Evolutionary conservation across 2,113 vertebrate genomes (phyloP).

Genomic region (Tauraco erythrolophus): DNA sequence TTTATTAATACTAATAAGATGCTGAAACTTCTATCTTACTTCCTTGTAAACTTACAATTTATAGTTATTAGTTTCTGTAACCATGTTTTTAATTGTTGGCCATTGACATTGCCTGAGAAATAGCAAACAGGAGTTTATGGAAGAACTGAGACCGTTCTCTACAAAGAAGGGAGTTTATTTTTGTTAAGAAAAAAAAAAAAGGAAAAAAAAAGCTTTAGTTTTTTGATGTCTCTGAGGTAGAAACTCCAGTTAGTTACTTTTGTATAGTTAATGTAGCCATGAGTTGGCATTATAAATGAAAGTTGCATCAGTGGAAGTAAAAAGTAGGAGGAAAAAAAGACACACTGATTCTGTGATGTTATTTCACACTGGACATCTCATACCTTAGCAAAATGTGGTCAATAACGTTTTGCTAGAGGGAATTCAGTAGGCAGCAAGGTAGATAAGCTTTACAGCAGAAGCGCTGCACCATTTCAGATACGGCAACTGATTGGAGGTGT

Average conservation of each 20-base stretch:
- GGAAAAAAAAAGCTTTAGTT: not conserved
- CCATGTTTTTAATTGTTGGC: not conserved
- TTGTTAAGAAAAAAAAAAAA: not conserved
- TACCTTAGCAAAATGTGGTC: not conserved
- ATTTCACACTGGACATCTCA: not conserved
- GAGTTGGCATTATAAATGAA: not conserved
- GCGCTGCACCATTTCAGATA: not conserved
- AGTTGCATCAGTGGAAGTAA: not conserved
- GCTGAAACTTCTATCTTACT: not conserved
- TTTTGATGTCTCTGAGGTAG: not conserved
- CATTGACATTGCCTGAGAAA: not conserved
- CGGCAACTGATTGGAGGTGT: not conserved
- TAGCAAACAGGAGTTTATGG: not conserved
- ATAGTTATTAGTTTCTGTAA: not conserved
- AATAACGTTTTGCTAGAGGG: not conserved
- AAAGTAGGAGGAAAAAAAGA: not conserved
- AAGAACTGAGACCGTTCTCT: not conserved
- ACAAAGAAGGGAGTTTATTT: constrained; percentile 38
- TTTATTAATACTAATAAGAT: not conserved
- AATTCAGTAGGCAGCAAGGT: not conserved
- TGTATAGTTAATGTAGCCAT: not conserved
- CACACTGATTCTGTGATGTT: accelerated
- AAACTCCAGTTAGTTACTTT: not conserved
- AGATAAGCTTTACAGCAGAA: not conserved
- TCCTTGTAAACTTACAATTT: not conserved